Base-by-base conservation (phyloP, 2,888 invertebrate genomes). In the Platerodrilus igneus region DNA sequence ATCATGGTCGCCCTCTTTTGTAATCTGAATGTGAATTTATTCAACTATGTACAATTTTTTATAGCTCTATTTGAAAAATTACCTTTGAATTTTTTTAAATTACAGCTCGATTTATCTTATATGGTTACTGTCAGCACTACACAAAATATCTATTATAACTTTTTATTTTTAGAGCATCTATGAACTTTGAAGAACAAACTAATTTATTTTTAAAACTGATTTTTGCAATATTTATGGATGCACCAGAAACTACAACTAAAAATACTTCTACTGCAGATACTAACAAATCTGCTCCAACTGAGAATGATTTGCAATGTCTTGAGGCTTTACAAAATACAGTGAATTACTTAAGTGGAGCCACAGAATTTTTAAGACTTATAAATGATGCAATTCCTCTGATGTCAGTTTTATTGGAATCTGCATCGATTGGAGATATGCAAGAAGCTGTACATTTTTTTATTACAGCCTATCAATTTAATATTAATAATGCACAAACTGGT, bases 361-460 rank as follows among this genome's bases (percentile, higher is more conserved):
- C 60, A 3, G 32, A 47, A 5, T 66, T 63, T 47, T 47, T 66
- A 22, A 52, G 57, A 36, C 42, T 62, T 3, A 51, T 65, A 3
- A 73, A 76, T 46, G 59, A 63, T 9, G 71, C 76, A 4, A 67
- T 85, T 37, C 76, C 78, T 0, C 67, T 82, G n/a, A 79, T 90
- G 41, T 79, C 81, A 50, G 75, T 81, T 11, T 68, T 93, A 57
- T 70, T 94, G 7, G 77, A 80, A 63, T 83, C 86, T 0, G 78
- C 79, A 49, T 78, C 78, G 45, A 76, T 82, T 3, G 77, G 84
- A 0, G 94, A 94, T 63, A 86, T 91, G 8, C 77, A 83, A 35
- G 95, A 94, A 64, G 86, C 94, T 0, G 85, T 95, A 15, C 83
- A 88, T 41, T 90, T 94, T 62, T 86, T 95, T 53, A 86, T 87